Evolutionary conservation across 1,140 invertebrate species (phyloP).

Genomic region (Schlechtendalia chinensis): DNA sequence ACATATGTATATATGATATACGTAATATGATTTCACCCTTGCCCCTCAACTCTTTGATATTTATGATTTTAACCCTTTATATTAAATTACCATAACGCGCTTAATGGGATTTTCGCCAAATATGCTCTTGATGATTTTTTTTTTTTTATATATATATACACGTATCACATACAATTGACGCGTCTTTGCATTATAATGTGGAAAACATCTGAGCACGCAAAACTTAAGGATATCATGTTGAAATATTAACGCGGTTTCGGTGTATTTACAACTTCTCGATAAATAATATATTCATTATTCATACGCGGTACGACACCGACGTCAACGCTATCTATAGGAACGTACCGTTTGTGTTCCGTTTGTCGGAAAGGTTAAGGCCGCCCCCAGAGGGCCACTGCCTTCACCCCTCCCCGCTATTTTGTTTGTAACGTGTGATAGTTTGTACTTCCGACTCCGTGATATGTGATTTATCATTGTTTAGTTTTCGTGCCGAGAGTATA

Average conservation of each 20-base stretch:
- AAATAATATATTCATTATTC: too few relatives aligned
- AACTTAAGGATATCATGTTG: not conserved
- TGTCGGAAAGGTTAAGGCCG: too few relatives aligned
- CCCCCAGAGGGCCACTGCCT: too few relatives aligned
- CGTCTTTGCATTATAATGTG: not conserved
- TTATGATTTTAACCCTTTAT: slow-evolving; percentile 45
- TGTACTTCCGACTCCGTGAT: too few relatives aligned
- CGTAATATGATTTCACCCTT: slow-evolving; percentile 12
- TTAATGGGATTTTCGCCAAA: slow-evolving; percentile 38
- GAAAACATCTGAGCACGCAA: not conserved
- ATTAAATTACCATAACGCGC: slow-evolving; percentile 26
- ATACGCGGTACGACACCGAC: too few relatives aligned
- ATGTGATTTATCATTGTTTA: too few relatives aligned
- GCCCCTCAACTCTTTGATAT: slow-evolving; percentile 35
- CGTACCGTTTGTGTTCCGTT: too few relatives aligned
- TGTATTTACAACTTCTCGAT: not conserved
- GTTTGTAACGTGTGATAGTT: too few relatives aligned
- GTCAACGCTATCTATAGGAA: too few relatives aligned
- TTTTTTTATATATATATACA: not conserved
- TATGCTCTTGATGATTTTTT: slow-evolving; percentile 10
- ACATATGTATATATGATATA: too few relatives aligned
- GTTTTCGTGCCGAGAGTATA: too few relatives aligned
- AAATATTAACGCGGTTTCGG: slow-evolving; percentile 3
- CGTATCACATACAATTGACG: not conserved
- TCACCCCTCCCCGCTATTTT: too few relatives aligned